phyloP scores from a whole-genome alignment of 2,797 vertebrate species.

The Tamandua tetradactyla region DNA sequence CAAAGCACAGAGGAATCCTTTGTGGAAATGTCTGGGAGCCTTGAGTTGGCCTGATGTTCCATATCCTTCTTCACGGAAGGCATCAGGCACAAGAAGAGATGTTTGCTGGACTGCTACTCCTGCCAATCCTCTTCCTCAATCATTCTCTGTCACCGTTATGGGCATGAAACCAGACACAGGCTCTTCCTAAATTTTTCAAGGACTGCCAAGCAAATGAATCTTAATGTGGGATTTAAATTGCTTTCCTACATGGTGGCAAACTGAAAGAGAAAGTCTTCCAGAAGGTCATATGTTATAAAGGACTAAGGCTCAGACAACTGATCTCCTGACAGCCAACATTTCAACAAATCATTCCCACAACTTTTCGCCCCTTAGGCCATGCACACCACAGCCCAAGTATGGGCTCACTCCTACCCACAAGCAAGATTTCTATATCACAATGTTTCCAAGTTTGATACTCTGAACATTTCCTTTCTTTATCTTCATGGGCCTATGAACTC shows the following conservation, averaged over 20 bases:
- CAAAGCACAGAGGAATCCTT: slow-evolving; percentile 31
- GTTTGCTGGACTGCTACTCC: neutral
- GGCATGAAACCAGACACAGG: neutral
- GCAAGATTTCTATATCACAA: neutral
- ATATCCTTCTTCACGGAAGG: neutral
- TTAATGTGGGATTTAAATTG: neutral
- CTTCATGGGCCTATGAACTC: slow-evolving; percentile 24
- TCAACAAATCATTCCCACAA: neutral
- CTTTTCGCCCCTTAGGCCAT: neutral
- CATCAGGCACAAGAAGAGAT: neutral
- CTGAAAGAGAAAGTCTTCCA: neutral
- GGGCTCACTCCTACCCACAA: neutral
- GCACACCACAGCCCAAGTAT: neutral
- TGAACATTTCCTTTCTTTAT: neutral
- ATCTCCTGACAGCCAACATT: neutral
- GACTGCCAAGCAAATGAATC: neutral
- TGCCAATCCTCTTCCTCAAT: neutral
- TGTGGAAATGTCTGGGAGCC: neutral
- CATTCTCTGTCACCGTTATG: neutral
- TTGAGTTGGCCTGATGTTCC: neutral
- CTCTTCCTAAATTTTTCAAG: neutral
- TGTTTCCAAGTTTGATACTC: neutral
- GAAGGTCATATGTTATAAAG: neutral
- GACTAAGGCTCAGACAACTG: neutral
- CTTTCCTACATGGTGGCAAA: slow-evolving; percentile 40